A percentile compares a stretch with the other conserved stretches of the same genome.
These are phyloP conservation scores for Centroberyx gerrardi DNA, from an alignment of 2,797 vertebrate genomes.

Conservation along the genomic window DNA sequence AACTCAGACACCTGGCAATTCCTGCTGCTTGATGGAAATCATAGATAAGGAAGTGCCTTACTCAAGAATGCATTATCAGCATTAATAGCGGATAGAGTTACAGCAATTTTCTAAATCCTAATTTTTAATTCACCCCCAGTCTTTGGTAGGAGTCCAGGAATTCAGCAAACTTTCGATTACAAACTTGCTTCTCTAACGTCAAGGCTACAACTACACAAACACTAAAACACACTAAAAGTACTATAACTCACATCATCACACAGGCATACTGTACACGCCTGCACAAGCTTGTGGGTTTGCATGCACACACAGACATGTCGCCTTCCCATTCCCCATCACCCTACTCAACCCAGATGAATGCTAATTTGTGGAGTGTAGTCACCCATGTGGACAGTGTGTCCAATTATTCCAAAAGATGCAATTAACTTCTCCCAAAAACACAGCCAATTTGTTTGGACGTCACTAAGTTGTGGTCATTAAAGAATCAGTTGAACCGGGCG, in stretches of 20 bases:
- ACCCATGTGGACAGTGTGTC: background rate
- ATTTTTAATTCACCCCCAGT: background rate
- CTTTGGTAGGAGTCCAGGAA: background rate
- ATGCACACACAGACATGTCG: background rate
- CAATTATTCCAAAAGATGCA: constrained; percentile 35
- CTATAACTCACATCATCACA: background rate
- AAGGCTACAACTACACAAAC: background rate
- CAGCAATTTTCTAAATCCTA: background rate
- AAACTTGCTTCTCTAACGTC: background rate
- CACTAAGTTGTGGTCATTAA: constrained; percentile 44
- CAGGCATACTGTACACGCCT: background rate
- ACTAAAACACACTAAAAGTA: too few relatives aligned
- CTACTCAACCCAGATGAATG: background rate
- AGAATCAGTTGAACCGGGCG: constrained; percentile 34
- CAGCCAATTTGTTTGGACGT: constrained; percentile 38
- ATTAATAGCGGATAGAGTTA: background rate
- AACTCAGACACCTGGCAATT: too few relatives aligned
- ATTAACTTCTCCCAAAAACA: constrained; percentile 38
- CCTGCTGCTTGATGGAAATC: too few relatives aligned
- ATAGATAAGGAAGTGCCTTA: background rate
- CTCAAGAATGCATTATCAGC: background rate
- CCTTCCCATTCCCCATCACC: background rate
- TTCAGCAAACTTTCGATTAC: background rate
- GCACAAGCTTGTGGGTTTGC: background rate
- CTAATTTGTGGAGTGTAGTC: background rate